phyloP scores from a whole-genome alignment of 2,797 vertebrate species.

The Acanthornis magna region DNA sequence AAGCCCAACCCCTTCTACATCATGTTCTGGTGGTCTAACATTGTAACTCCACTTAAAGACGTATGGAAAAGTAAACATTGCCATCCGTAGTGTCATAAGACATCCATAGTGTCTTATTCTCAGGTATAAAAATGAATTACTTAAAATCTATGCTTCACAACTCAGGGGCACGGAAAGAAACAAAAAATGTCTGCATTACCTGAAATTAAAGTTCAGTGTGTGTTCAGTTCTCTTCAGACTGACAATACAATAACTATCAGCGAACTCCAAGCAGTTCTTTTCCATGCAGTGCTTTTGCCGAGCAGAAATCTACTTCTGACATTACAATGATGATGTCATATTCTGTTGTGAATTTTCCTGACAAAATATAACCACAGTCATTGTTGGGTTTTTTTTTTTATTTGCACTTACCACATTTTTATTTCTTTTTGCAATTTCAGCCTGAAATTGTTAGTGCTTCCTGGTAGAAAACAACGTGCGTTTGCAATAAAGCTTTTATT shows the following conservation, averaged over 20 bases:
- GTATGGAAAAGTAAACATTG: background rate
- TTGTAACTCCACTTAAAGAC: background rate
- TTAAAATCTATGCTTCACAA: background rate
- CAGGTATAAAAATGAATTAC: accelerated
- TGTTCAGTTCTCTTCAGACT: background rate
- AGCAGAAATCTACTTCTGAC: background rate
- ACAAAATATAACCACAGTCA: background rate
- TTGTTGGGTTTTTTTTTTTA: background rate
- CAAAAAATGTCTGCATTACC: background rate
- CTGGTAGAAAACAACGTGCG: background rate
- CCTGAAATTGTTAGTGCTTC: background rate
- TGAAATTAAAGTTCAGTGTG: background rate
- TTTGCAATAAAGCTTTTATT: background rate
- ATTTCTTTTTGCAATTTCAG: background rate
- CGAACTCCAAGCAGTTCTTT: background rate
- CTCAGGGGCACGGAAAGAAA: background rate
- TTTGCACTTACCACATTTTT: background rate
- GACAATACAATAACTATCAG: background rate
- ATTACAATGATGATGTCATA: accelerated
- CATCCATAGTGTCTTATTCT: background rate
- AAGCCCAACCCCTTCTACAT: background rate
- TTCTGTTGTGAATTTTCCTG: background rate
- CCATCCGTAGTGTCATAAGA: too few species aligned
- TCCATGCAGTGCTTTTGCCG: background rate
- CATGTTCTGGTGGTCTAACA: background rate